Evolutionary conservation across 2,888 invertebrate species (phyloP).

Genomic region (Julus scanicus): DNA sequence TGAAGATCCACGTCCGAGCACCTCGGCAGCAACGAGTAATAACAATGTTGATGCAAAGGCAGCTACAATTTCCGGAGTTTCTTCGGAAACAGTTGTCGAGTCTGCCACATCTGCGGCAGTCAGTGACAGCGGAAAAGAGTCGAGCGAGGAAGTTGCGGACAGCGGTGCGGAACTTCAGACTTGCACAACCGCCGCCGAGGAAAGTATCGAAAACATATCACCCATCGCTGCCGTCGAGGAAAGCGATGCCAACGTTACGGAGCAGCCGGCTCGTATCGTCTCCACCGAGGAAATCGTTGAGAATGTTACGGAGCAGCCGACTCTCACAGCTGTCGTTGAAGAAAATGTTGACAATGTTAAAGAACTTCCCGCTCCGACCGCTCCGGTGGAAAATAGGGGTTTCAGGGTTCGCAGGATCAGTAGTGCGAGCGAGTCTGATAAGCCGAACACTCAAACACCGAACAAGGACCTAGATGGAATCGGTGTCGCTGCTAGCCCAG

Average conservation of each 20-base stretch:
- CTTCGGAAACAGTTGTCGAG: background rate
- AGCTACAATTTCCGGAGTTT: background rate
- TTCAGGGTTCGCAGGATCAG: background rate
- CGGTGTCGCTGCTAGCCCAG: background rate
- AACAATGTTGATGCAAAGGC: background rate
- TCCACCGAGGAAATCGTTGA: background rate
- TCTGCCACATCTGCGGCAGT: background rate
- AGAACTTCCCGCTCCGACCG: too few relatives aligned
- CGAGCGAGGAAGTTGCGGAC: background rate
- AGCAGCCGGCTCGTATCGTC: too few relatives aligned
- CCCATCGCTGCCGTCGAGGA: too few relatives aligned
- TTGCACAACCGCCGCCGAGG: too few relatives aligned
- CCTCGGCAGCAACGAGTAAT: background rate
- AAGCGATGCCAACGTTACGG: too few relatives aligned
- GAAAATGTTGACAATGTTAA: background rate
- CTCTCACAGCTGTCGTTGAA: background rate
- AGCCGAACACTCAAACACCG: background rate
- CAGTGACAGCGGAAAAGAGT: background rate
- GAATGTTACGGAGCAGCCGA: background rate
- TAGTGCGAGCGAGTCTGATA: background rate
- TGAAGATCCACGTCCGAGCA: background rate
- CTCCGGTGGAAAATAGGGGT: background rate
- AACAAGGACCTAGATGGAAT: background rate
- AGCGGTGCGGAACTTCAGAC: background rate
- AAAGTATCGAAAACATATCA: too few relatives aligned